Evolutionary conservation across 2,113 vertebrate species (phyloP), one percentile per base, ranked within the genome.

Genomic region (Poicephalus gulielmi): DNA sequence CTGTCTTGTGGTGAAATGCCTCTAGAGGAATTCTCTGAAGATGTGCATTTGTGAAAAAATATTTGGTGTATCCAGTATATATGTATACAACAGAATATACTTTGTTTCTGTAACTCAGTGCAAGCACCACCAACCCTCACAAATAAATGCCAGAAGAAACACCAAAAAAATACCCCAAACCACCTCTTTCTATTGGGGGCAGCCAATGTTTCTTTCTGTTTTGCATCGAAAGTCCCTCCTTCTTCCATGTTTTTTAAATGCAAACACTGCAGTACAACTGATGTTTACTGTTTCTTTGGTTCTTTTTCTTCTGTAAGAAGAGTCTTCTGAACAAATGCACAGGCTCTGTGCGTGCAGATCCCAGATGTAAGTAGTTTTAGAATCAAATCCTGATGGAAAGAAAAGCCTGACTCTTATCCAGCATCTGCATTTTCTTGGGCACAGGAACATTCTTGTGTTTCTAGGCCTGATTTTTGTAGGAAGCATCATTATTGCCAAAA

Each of bases 141-240:
- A 43, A 19, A 49, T 25, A n/a, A n/a, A 7, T 19, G 13, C 22
- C 33, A 35, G 33, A 43, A n/a, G 60, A 41, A 41, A 78, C 33
- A 6, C 0, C 3, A 4, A 68, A 27, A 57, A 49, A 84, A 24
- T n/a, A 39, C 6, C 6, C 4, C 3, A 35, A 59, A 35, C 5
- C 17, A 27, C 3, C 7, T 35, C 44, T 71, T 86, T 80, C 25
- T 10, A 14, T 5, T 63, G 27, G 31, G 71, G 23, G 8, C 12
- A 49, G 16, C 4, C 22, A 25, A 71, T 46, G 5, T 9, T 18
- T 53, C 31, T 15, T 76, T 77, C 39, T 6, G 5, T 63, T 90
- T 71, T 67, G 4, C 22, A 64, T 19, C 2, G 2, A 47, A 73
- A 47, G 11, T 27, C 17, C 11, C 8, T 31, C 11, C 7, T 31